These are phyloP conservation scores for Drosophila sordidula DNA, from an alignment of 2,888 invertebrate genomes.

Conservation along the genomic window DNA sequence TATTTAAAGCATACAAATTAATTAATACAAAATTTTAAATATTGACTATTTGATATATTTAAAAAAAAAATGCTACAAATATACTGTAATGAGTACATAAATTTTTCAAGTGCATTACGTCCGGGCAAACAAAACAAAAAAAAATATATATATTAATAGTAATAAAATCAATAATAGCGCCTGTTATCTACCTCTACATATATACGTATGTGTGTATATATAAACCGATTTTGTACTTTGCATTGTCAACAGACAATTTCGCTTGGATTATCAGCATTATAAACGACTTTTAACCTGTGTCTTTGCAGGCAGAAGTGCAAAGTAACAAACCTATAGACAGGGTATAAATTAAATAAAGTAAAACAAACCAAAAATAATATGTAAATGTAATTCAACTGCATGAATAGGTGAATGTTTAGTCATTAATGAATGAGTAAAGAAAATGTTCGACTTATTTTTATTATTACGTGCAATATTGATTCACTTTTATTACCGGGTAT, in stretches of 20 bases:
- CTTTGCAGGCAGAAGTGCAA: not conserved
- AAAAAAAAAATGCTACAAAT: no score
- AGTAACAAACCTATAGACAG: not conserved
- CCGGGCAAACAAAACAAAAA: not conserved
- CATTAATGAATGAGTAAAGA: conserved; percentile 4
- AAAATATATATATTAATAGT: not conserved
- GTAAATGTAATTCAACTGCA: not conserved
- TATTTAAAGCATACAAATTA: no score
- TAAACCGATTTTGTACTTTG: not conserved
- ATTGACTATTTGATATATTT: not conserved
- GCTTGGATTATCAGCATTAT: not conserved
- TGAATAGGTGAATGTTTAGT: not conserved
- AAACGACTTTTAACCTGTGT: not conserved
- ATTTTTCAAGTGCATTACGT: not conserved
- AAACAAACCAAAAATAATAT: not conserved
- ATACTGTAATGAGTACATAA: not conserved
- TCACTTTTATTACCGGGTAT: not conserved
- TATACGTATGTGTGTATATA: not conserved
- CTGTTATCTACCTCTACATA: not conserved
- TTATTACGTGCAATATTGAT: not conserved
- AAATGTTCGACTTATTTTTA: not conserved
- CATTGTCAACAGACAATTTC: not conserved
- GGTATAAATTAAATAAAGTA: not conserved
- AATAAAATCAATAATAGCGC: not conserved
- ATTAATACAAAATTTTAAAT: not conserved